Conservation (phyloP, 2,797 vertebrate species). For the Potorous gilbertii region DNA sequence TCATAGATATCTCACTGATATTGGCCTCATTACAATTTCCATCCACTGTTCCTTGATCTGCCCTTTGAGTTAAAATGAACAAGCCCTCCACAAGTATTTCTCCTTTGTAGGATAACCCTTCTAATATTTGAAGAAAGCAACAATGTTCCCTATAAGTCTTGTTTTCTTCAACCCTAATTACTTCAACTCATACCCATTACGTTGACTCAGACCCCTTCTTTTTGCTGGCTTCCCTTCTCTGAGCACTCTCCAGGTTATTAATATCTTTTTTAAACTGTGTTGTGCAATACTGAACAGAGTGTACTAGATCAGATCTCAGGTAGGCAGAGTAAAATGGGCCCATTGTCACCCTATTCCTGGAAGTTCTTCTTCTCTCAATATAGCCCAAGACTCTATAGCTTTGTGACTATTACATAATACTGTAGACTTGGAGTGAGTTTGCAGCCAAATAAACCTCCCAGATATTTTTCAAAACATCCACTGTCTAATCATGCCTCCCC, state of each 20-base stretch:
- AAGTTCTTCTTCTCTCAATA: background rate
- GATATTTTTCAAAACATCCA: background rate
- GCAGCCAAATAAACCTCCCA: background rate
- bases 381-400: background rate
- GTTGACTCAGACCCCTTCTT: background rate
- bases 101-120: background rate
- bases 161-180: background rate
- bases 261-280: background rate
- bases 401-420: background rate
- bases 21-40: background rate
- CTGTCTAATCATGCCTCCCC: background rate
- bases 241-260: background rate
- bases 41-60: background rate
- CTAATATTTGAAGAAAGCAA: background rate
- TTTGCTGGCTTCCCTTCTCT: background rate
- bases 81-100: background rate
- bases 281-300: background rate
- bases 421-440: background rate
- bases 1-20: background rate
- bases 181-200: background rate
- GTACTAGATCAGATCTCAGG: background rate
- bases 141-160: background rate
- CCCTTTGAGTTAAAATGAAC: background rate
- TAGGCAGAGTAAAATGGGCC: background rate
- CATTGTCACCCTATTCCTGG: background rate